A percentile compares a stretch with the other conserved stretches of the same genome.
Conservation (phyloP, 2,888 invertebrate species). For the Platycnemis pennipes region DNA sequence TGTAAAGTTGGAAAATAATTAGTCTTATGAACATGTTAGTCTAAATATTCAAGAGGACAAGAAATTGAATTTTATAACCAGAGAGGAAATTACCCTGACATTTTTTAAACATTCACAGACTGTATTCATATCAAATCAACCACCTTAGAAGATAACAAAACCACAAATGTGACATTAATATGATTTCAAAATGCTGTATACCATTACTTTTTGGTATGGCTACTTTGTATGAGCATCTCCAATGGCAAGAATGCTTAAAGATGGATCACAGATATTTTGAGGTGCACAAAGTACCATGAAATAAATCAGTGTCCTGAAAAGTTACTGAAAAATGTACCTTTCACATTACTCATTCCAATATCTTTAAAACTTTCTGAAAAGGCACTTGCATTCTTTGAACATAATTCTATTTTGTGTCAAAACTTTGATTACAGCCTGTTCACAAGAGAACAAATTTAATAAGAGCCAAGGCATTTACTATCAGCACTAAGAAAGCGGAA, state of each 20-base stretch:
- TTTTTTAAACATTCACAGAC: background rate
- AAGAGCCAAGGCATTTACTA: background rate
- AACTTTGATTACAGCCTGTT: background rate
- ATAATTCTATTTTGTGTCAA: background rate
- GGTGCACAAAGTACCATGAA: background rate
- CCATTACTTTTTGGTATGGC: background rate
- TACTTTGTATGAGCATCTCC: background rate
- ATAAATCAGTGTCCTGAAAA: background rate
- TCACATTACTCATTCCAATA: background rate
- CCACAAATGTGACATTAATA: background rate
- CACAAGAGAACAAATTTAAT: background rate
- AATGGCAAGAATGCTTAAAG: background rate
- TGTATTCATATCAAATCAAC: background rate
- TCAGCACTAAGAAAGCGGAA: background rate
- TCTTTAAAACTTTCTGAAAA: background rate
- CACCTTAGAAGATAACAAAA: background rate
- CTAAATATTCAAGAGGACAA: background rate
- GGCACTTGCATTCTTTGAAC: too few species aligned
- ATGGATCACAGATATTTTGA: background rate
- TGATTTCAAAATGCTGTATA: background rate
- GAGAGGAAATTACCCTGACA: background rate
- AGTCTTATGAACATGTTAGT: background rate
- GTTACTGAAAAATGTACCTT: background rate
- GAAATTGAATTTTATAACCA: background rate
- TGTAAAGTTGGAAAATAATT: too few species aligned